Base-by-base conservation (phyloP, 2,888 invertebrate genomes). In the Diogma glabrata region DNA sequence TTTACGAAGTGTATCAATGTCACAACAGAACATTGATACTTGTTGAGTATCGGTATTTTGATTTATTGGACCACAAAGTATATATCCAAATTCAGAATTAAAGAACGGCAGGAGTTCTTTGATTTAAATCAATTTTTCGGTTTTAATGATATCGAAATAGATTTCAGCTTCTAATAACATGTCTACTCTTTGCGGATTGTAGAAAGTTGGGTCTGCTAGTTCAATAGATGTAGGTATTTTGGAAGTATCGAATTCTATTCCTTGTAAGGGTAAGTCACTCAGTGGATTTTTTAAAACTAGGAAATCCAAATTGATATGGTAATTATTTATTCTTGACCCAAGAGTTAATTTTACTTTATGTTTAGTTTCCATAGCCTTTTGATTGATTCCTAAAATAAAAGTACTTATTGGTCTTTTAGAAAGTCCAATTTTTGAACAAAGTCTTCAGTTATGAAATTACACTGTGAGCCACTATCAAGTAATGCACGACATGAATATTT, bases 141-240 rank as follows among this genome's bases (percentile, higher is more conserved):
- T 36, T 6, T 9, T 3, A 4, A 36, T 14, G 14, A 14, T 36
- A 36, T 36, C 17, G 36, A 36, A 36, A 14, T 14, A 36, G 14
- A 36, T 36, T 36, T 36, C 36, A 17, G 36, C 36, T 36, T 17
- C 36, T 36, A 36, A 36, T 36, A 36, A 36, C 36, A n/a, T n/a
- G n/a, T n/a, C n/a, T n/a, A n/a, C n/a, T 14, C 17, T 36, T 36
- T 36, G 36, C 3, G 36, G 36, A 36, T 7, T 36, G 16, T 14
- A 14, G 14, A 33, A 33, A 33, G 33, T 33, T 33, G 33, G 33
- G 14, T 33, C 10, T 4, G 33, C 10, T 33, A 36, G 17, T 14
- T 36, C 16, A 9, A 36, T 36, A 7, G 36, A 36, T 14, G 36
- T 4, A 17, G 36, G 36, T 3, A 36, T 36, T 14, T 36, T 36